Evolutionary conservation across 2,888 invertebrate genomes (phyloP), one percentile per base, ranked within the genome.

Genomic region (Drosophila mimetica): DNA sequence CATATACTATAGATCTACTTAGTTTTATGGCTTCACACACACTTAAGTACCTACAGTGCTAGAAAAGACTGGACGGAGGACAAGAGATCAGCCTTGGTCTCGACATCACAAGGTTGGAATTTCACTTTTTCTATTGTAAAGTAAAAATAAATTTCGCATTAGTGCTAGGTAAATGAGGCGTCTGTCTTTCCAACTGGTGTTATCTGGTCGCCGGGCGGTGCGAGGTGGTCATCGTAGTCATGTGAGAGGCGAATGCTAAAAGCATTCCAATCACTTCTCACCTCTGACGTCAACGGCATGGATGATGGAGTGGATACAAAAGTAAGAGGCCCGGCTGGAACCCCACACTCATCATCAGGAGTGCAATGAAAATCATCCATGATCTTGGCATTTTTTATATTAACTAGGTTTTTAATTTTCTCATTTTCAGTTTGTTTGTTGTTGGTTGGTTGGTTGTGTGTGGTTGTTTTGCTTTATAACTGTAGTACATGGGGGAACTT

Each of bases 391-490:
- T 61, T 71, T 69, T 69, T 61, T 82, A 74, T 79, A 84, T 87
- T 84, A 84, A 84, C 88, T 84, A 84, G 74, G 69, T 86, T 81
- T 84, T 84, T 82, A 87, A 77, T 77, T 76, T 82, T 79, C 69
- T 76, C 72, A 71, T 81, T 84, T 81, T 81, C 79, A 78, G 71
- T 84, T 79, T 74, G 71, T 77, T 67, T 75, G 71, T 69, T 70
- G 41, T 47, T 55, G 48, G 30, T 42, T 67, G 50, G 48, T 25
- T 57, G 37, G 32, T 39, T 44, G 44, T 74, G 69, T 72, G 52
- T 72, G 46, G 39, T 66, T 73, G 39, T 66, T 73, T 81, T 79
- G 73, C 71, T 76, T 76, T 83, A 74, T 80, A 86, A 80, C 82
- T 86, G 86, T 82, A 84, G 76, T 82, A 84, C 82, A 86, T 72